A percentile compares a stretch with the other conserved stretches of the same genome.
phyloP scores from a whole-genome alignment of 1,140 invertebrate species.

The Spodoptera frugiperda region DNA sequence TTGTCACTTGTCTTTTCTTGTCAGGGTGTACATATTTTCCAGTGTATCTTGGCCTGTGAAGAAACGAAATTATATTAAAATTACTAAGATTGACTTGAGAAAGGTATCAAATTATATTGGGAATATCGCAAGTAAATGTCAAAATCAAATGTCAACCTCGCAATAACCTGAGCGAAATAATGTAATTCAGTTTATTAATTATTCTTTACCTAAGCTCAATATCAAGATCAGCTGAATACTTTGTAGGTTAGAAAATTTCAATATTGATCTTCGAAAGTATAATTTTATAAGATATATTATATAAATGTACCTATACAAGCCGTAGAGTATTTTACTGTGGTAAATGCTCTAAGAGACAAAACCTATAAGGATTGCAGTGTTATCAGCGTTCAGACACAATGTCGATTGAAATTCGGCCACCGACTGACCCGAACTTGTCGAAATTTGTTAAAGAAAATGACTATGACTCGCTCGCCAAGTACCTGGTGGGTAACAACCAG shows the following conservation, averaged over 20 bases:
- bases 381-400: constrained; percentile 51
- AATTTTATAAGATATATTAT: background rate
- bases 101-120: background rate
- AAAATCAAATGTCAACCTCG: constrained; percentile 9
- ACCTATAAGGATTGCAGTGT: background rate
- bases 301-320: background rate
- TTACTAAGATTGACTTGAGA: background rate
- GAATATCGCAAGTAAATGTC: background rate
- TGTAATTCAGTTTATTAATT: background rate
- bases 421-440: constrained; percentile 72
- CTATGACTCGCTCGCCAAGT: constrained; percentile 88
- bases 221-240: background rate
- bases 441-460: constrained; percentile 84
- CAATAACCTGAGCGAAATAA: background rate
- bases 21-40: no score
- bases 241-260: constrained; percentile 18
- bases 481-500: constrained; percentile 89
- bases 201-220: background rate
- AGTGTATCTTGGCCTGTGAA: background rate
- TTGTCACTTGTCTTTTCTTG: no score
- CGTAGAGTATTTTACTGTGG: background rate
- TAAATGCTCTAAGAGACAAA: no score
- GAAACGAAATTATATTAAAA: background rate
- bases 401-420: constrained; percentile 63
- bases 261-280: background rate